phyloP scores from a whole-genome alignment of 2,797 vertebrate species.

The Silurus lanzhouensis region DNA sequence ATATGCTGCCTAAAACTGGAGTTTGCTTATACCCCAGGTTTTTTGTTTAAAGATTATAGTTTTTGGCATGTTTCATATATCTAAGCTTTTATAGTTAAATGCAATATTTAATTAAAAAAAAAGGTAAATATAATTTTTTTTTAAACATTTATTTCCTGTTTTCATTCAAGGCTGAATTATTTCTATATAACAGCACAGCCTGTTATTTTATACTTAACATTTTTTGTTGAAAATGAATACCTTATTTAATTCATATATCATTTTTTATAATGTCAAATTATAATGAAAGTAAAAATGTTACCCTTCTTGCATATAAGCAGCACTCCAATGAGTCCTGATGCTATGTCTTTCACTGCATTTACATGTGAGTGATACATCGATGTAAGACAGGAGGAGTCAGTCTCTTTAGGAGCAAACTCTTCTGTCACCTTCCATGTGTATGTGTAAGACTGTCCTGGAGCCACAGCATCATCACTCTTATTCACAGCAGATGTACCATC shows the following conservation, averaged over 20 bases:
- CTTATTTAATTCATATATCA: neutral
- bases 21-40: neutral
- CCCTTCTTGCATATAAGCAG: conserved; percentile 68
- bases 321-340: conserved; percentile 78
- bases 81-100: neutral
- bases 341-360: conserved; percentile 78
- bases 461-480: conserved; percentile 9
- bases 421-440: conserved; percentile 19
- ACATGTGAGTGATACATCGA: conserved; percentile 76
- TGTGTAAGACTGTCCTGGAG: neutral
- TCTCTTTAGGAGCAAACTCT: neutral
- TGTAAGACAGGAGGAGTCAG: neutral
- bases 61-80: neutral
- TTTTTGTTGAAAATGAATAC: neutral
- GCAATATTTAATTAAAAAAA: neutral
- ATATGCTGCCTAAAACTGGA: neutral
- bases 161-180: neutral
- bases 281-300: neutral
- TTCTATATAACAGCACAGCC: neutral
- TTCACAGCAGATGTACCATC: neutral
- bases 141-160: neutral
- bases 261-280: neutral
- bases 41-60: no score
- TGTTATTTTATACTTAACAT: neutral
- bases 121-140: no score